Percentiles rank a stretch among this genome's conserved stretches.
Evolutionary conservation across 1,140 invertebrate genomes (phyloP).

Genomic region (Hylyphantes graminicola): DNA sequence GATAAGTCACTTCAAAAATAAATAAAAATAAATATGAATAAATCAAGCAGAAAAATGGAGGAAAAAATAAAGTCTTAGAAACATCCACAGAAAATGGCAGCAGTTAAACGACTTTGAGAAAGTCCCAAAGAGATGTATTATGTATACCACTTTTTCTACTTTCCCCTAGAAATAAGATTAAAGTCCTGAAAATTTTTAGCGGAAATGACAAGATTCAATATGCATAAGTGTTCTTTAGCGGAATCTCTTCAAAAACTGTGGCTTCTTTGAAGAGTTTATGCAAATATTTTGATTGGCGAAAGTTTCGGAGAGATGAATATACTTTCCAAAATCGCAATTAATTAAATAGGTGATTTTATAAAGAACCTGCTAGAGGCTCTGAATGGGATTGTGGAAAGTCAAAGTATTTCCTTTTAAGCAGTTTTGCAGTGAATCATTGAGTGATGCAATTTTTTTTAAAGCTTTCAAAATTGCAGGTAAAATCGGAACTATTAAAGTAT

Average conservation of each 20-base stretch:
- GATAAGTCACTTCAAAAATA: no score
- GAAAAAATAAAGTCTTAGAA: background rate
- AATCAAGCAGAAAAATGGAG: background rate
- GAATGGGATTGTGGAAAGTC: slow-evolving; percentile 11
- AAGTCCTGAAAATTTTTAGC: background rate
- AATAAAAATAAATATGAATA: slow-evolving; percentile 18
- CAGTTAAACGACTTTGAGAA: slow-evolving; percentile 44
- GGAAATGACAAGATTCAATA: slow-evolving; percentile 54
- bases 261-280: slow-evolving; percentile 44
- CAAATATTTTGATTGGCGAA: slow-evolving; percentile 56
- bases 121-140: slow-evolving; percentile 43
- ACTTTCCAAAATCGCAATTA: slow-evolving; percentile 33
- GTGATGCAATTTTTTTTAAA: no score
- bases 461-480: no score
- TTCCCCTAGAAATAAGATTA: slow-evolving; percentile 38
- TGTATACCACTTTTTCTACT: slow-evolving; percentile 39
- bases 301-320: slow-evolving; percentile 10
- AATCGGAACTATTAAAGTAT: no score
- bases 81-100: slow-evolving; percentile 32
- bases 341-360: slow-evolving; percentile 49
- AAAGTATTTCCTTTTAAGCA: slow-evolving; percentile 9
- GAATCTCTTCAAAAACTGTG: slow-evolving; percentile 5
- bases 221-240: slow-evolving; percentile 48
- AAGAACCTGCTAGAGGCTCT: slow-evolving; percentile 22
- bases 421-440: background rate